Evolutionary conservation across 2,113 vertebrate genomes (phyloP).

Genomic region (Pachypanchax playfairii): DNA sequence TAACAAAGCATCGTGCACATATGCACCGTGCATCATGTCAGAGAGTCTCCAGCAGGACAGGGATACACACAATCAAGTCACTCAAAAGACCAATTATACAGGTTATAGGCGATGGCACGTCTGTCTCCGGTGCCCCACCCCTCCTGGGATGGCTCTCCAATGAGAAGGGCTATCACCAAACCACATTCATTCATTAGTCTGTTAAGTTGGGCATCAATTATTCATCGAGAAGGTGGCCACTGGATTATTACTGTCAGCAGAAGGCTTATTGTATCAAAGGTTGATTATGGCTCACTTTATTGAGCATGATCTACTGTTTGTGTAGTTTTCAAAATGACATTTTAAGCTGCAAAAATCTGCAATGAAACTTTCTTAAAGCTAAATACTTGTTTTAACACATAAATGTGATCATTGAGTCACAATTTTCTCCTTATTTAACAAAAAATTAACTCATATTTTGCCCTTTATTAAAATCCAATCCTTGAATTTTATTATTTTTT

Average conservation of each 20-base stretch:
- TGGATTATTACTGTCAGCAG: constrained; percentile 76
- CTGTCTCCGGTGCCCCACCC: constrained; percentile 69
- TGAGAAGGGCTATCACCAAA: constrained; percentile 77
- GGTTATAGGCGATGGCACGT: constrained; percentile 79
- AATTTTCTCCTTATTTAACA: too few species aligned
- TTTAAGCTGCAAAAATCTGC: not conserved
- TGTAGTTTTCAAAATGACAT: constrained; percentile 21
- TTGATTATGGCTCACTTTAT: constrained; percentile 66
- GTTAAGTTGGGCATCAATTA: constrained; percentile 80
- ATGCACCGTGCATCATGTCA: too few species aligned
- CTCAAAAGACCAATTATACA: constrained; percentile 81
- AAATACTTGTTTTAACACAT: too few species aligned
- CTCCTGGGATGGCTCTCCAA: constrained; percentile 77
- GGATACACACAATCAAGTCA: constrained; percentile 73
- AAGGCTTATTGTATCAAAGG: constrained; percentile 72
- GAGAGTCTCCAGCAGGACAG: constrained; percentile 61
- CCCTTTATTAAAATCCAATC: too few species aligned
- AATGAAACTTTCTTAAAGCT: not conserved
- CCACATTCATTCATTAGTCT: constrained; percentile 81
- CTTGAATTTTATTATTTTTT: too few species aligned
- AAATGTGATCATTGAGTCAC: too few species aligned
- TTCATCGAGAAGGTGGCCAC: constrained; percentile 77
- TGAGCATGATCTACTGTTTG: constrained; percentile 37
- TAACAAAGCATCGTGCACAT: too few species aligned
- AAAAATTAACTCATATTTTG: too few species aligned